Percentiles rank a stretch among this genome's conserved stretches.
Evolutionary conservation across 1,140 invertebrate species (phyloP).

Genomic region (Halesus radiatus): DNA sequence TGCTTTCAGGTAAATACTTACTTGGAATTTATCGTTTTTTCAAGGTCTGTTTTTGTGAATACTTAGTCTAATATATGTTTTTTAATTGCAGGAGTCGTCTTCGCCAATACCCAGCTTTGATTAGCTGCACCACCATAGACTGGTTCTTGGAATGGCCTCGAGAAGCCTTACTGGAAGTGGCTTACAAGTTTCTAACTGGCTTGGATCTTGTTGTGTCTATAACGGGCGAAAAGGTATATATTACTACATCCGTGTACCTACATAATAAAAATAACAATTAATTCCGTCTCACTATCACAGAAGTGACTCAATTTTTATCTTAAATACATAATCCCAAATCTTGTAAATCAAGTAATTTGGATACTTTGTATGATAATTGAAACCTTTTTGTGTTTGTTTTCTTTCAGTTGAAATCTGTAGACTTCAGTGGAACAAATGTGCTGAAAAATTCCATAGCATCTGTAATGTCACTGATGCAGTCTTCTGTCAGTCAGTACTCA

Average conservation of each 20-base stretch:
- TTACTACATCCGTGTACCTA: not conserved
- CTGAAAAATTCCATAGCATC: constrained; percentile 75
- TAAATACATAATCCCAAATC: not conserved
- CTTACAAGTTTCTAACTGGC: constrained; percentile 77
- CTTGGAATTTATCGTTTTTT: not conserved
- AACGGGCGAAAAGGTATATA: constrained; percentile 69
- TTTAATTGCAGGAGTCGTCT: constrained; percentile 75
- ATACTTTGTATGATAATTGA: not conserved
- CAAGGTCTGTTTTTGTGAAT: not conserved
- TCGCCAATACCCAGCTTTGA: constrained; percentile 86
- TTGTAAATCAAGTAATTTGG: not conserved
- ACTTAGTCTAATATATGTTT: no score
- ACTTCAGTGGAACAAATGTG: constrained; percentile 68
- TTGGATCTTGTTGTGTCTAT: constrained; percentile 78
- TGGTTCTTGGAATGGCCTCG: constrained; percentile 91
- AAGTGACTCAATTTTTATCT: not conserved
- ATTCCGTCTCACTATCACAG: no score
- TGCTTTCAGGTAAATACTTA: constrained; percentile 66
- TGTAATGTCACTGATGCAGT: constrained; percentile 84
- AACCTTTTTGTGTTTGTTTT: not conserved
- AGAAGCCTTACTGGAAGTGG: constrained; percentile 88
- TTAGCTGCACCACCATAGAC: constrained; percentile 90
- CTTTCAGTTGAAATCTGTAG: constrained; percentile 13
- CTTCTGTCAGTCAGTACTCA: constrained; percentile 79
- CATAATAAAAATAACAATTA: not conserved